A percentile compares a stretch with the other conserved stretches of the same genome.
These are phyloP conservation scores for Alsophila aescularia DNA, from an alignment of 2,888 invertebrate species.

Conservation along the genomic window DNA sequence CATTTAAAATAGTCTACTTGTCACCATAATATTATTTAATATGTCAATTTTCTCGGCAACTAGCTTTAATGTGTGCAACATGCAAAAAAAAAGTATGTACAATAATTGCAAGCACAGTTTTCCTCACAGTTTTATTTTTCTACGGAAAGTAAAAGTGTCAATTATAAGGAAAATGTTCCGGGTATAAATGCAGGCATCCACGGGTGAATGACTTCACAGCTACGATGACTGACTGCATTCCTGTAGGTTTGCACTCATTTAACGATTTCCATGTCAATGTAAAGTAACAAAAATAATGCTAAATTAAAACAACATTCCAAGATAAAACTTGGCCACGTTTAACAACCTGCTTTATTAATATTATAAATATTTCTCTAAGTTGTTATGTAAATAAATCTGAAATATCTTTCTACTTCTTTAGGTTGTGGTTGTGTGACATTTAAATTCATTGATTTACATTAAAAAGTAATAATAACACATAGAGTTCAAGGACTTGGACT, in stretches of 20 bases:
- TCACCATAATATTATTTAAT: too few relatives aligned
- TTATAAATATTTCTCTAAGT: background rate
- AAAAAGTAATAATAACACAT: constrained; percentile 27
- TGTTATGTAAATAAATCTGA: constrained; percentile 17
- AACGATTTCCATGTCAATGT: background rate
- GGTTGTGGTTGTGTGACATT: constrained; percentile 4
- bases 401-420: constrained; percentile 2
- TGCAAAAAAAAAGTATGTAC: too few relatives aligned
- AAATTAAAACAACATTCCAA: constrained; percentile 3
- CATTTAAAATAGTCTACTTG: too few relatives aligned
- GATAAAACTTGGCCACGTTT: constrained; percentile 1
- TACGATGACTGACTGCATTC: background rate
- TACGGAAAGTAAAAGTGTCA: too few relatives aligned
- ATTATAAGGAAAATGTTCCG: too few relatives aligned
- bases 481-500: constrained; percentile 43
- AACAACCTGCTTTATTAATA: constrained; percentile 8
- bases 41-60: too few relatives aligned
- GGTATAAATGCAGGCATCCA: background rate
- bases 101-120: too few relatives aligned
- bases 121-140: too few relatives aligned
- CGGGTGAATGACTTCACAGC: background rate
- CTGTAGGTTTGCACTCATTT: background rate
- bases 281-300: background rate
- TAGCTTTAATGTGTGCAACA: too few relatives aligned
- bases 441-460: constrained; percentile 16